Conservation (phyloP, 2,888 invertebrate genomes). For the Eupithecia abbreviata region DNA sequence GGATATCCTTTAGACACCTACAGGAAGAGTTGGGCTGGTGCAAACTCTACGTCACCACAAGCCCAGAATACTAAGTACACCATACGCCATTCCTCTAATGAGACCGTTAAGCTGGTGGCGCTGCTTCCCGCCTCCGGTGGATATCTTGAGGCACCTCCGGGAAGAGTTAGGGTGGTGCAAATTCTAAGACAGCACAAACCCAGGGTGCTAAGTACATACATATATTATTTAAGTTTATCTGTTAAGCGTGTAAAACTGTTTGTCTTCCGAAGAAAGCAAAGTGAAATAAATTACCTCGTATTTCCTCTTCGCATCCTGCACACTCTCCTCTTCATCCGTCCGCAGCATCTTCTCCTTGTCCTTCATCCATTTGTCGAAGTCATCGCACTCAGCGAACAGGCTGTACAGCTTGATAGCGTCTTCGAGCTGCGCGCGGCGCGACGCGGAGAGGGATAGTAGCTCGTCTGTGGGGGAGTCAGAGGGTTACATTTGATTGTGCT, state of each 20-base stretch:
- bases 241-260: too few relatives aligned
- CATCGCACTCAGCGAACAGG: constrained; percentile 98
- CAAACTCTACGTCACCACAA: too few relatives aligned
- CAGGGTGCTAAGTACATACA: neutral
- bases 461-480: constrained; percentile 76
- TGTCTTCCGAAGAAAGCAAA: too few relatives aligned
- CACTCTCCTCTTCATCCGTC: constrained; percentile 93
- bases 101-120: neutral
- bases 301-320: constrained; percentile 96
- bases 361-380: constrained; percentile 98
- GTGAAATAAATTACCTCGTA: constrained; percentile 87
- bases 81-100: too few relatives aligned
- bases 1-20: too few relatives aligned
- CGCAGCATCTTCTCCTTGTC: constrained; percentile 95
- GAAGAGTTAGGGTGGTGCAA: neutral
- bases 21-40: too few relatives aligned
- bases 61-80: too few relatives aligned
- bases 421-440: constrained; percentile 92
- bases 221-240: too few relatives aligned
- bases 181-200: too few relatives aligned
- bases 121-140: neutral
- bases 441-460: constrained; percentile 90
- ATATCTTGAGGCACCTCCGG: neutral
- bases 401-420: constrained; percentile 96
- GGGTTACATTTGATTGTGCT: neutral